phyloP scores from a whole-genome alignment of 1,140 invertebrate genomes.

The Drosophila pseudoananassae region DNA sequence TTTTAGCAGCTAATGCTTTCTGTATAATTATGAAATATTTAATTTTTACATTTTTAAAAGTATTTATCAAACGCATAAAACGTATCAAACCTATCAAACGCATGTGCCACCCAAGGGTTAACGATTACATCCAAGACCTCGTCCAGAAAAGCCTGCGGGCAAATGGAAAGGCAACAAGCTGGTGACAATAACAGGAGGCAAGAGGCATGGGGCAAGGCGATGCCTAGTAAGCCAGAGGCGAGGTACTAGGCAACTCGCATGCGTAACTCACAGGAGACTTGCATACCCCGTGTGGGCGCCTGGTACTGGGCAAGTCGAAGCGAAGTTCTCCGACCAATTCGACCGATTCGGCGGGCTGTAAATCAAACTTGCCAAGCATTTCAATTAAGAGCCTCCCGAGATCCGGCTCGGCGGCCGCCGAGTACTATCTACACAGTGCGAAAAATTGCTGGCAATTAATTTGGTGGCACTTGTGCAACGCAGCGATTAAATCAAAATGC shows the following conservation, averaged over 20 bases:
- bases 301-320: background rate
- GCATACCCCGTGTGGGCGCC: constrained; percentile 61
- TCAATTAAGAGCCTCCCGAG: constrained; percentile 42
- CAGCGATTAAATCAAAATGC: constrained; percentile 49
- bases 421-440: constrained; percentile 45
- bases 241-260: constrained; percentile 5
- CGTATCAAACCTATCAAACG: no score
- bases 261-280: constrained; percentile 67
- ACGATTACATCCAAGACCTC: constrained; percentile 13
- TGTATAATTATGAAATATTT: no score
- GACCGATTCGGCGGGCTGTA: constrained; percentile 22
- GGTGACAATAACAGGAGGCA: constrained; percentile 50
- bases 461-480: constrained; percentile 55
- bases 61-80: no score
- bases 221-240: background rate
- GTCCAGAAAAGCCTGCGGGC: constrained; percentile 27
- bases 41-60: no score
- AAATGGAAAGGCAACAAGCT: constrained; percentile 58
- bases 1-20: no score
- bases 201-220: background rate
- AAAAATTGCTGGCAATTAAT: constrained; percentile 65
- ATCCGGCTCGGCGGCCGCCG: constrained; percentile 34
- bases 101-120: constrained; percentile 2
- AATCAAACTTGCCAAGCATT: constrained; percentile 44
- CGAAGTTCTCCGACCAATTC: constrained; percentile 3